phyloP scores from a whole-genome alignment of 2,797 vertebrate species.

The Hipposideros larvatus region DNA sequence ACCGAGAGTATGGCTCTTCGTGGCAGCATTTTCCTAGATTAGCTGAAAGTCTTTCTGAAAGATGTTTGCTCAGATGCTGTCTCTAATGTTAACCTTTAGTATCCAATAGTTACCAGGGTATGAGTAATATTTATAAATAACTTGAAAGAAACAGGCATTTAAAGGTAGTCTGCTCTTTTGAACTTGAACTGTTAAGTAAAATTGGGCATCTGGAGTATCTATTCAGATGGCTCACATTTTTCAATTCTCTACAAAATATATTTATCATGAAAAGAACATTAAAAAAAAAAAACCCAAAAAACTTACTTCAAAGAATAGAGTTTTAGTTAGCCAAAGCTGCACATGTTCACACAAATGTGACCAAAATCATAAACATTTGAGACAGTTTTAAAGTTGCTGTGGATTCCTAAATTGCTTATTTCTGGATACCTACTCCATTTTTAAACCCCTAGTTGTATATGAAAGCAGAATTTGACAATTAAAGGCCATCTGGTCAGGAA shows the following conservation, averaged over 20 bases:
- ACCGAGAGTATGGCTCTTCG: background rate
- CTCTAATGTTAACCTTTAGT: background rate
- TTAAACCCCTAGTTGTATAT: background rate
- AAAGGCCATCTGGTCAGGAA: background rate
- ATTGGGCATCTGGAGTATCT: constrained; percentile 73
- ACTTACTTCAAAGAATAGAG: constrained; percentile 74
- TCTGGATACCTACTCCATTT: background rate
- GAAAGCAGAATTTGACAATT: background rate
- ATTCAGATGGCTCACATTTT: constrained; percentile 74
- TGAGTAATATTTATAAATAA: background rate
- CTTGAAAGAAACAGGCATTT: constrained; percentile 68
- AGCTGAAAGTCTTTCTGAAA: background rate
- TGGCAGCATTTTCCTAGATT: background rate
- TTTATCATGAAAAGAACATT: constrained; percentile 66
- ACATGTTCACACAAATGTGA: background rate
- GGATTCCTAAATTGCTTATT: background rate
- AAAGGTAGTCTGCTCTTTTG: constrained; percentile 60
- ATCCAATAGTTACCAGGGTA: constrained; percentile 74
- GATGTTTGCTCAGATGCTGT: background rate
- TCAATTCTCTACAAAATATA: constrained; percentile 21
- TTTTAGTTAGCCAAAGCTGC: constrained; percentile 64
- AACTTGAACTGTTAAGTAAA: constrained; percentile 79
- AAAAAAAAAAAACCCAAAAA: constrained; percentile 63
- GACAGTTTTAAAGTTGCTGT: constrained; percentile 24
- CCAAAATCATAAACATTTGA: constrained; percentile 36